Base-by-base conservation (phyloP, 2,113 vertebrate genomes). In the Falcunculus frontatus region DNA sequence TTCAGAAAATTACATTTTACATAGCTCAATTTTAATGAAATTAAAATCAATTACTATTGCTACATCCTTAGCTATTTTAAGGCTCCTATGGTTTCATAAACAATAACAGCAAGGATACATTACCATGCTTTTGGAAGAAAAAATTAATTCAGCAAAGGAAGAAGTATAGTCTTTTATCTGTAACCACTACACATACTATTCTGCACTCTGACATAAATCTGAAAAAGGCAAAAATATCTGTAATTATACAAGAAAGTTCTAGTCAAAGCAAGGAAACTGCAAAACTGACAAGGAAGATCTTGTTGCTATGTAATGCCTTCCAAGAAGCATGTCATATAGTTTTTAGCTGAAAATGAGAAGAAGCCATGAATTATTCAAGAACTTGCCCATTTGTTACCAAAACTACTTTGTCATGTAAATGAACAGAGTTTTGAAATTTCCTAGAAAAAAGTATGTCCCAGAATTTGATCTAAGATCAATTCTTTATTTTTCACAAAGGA, bases 1-100 rank as follows among this genome's bases (percentile, higher is more conserved):
- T 95, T 96, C 65, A 90, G 70, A 92, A 89, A n/a, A 83, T 59
- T 91, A 91, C 35, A 93, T 41, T 39, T 37, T 60, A 60, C 25
- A 37, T 55, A 92, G 42, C 37, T 49, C n/a, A 32, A 64, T 82
- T 91, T 78, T 76, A 96, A 91, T 89, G 23, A 87, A 87, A 96
- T 87, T 60, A 93, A 96, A 96, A 91, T 73, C 91, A 94, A 95
- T 74, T 76, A 83, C 11, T 92, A 79, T 73, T 93, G 47, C n/a
- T 44, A 64, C 87, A 84, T 88, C 70, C 52, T 94, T 79, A 67
- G 42, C 29, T 96, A 85, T 93, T 95, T 97, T 84, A 94, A 95
- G 47, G 49, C 60, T 87, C 11, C 46, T 92, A 67, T 62, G 80
- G 74, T 93, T 95, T 96, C 35, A 83, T 74, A 77, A 96, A 92